Base-by-base conservation (phyloP, 2,888 invertebrate genomes). In the Halictus ligatus region DNA sequence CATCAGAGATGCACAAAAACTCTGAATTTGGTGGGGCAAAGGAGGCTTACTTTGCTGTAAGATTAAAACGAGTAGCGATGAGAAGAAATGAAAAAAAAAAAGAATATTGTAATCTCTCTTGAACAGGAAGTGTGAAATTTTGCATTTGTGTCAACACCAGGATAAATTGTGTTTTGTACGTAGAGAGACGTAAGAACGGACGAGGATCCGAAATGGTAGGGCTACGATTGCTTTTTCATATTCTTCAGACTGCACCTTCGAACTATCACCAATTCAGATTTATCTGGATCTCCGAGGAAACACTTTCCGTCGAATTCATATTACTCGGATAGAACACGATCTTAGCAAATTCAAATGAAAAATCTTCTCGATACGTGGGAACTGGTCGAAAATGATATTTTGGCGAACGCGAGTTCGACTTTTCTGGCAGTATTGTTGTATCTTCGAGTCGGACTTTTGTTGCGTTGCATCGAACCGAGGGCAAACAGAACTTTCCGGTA, bases 171-270 rank as follows among this genome's bases (percentile, higher is more conserved):
- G 40, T 43, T 71, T 43, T 40, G n/a, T 71, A 64, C 29, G 25
- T 15, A 71, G 12, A 71, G 12, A 71, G 69, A 40, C 12, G 12
- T n/a, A 71, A 6, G n/a, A 71, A 40, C 43, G 43, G 43, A 71
- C 10, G 21, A 71, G 69, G 69, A 71, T 40, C n/a, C 21, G 12
- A 43, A 71, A n/a, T 71, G 21, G 40, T n/a, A 71, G 69, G 69
- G 12, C 40, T 21, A 40, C 13, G 40, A 71, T 71, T 43, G 43
- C 43, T 43, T 40, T 35, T 71, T 43, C 21, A 40, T 43, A 71
- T 43, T 71, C 13, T 71, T 71, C n/a, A 71, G 69, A 71, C 69
- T 71, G 69, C 69, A 71, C 69, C 69, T 71, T 71, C 69, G 69
- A 71, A 71, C 40, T 40, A 71, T 43, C 69, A 71, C n/a, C 40